A percentile compares a stretch with the other conserved stretches of the same genome.
These are phyloP conservation scores for Indicator maculatus DNA, from an alignment of 2,113 vertebrate species.

Conservation along the genomic window DNA sequence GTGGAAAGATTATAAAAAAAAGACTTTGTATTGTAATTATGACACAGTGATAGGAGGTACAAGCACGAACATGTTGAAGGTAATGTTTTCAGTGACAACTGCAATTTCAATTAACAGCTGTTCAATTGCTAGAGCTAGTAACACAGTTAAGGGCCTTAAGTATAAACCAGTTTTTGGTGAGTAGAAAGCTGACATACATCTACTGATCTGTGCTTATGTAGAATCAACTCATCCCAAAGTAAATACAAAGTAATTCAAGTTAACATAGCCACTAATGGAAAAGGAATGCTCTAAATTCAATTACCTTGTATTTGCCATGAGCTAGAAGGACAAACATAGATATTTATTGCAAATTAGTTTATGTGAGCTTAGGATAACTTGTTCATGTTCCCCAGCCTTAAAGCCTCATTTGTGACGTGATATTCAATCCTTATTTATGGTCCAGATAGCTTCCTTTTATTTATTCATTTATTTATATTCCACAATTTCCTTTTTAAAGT, in stretches of 20 bases:
- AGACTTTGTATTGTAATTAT: neutral
- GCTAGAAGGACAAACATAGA: neutral
- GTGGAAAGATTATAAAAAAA: neutral
- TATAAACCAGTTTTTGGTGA: neutral
- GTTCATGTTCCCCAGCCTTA: neutral
- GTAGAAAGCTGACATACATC: neutral
- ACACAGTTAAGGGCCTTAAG: neutral
- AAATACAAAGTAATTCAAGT: neutral
- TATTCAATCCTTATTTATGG: neutral
- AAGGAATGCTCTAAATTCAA: neutral
- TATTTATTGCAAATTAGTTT: neutral
- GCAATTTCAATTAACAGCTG: neutral
- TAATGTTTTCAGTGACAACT: neutral
- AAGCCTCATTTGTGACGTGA: neutral
- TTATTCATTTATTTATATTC: fast-evolving
- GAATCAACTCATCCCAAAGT: neutral
- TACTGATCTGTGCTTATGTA: neutral
- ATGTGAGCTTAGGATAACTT: neutral
- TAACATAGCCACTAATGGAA: neutral
- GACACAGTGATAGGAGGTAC: neutral
- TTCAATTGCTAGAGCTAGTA: neutral
- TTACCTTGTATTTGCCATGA: neutral
- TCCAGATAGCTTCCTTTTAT: neutral
- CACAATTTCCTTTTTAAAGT: neutral
- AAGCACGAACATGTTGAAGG: neutral